Evolutionary conservation across 2,797 vertebrate genomes (phyloP).

Genomic region (Danio albolineatus): DNA sequence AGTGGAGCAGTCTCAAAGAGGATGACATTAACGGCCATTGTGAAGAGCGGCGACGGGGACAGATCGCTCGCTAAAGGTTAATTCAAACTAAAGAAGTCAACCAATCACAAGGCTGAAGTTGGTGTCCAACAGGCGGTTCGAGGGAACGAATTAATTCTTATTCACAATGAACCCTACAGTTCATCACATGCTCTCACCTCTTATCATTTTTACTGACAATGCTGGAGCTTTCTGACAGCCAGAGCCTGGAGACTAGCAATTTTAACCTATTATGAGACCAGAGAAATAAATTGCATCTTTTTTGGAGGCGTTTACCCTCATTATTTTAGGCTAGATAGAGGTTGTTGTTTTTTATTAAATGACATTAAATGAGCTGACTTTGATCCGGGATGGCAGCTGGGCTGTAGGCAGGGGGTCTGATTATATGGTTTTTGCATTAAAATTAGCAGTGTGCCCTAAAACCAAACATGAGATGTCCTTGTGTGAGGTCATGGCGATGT

Average conservation of each 20-base stretch:
- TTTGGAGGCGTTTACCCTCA: slow-evolving; percentile 19
- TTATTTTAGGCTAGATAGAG: slow-evolving; percentile 28
- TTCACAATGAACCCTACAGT: slow-evolving; percentile 19
- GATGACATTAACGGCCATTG: slow-evolving; percentile 35
- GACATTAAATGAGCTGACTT: slow-evolving; percentile 39
- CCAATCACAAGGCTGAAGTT: slow-evolving; percentile 32
- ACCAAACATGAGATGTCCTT: not conserved
- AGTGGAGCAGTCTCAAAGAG: not conserved
- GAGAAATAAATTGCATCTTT: slow-evolving; percentile 21
- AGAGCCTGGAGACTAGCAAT: not conserved
- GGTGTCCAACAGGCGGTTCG: slow-evolving; percentile 23
- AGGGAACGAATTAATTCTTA: slow-evolving; percentile 22
- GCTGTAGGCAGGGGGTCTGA: slow-evolving; percentile 10
- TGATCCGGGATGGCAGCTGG: slow-evolving; percentile 30
- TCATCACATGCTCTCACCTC: slow-evolving; percentile 22
- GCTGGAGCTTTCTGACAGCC: not conserved
- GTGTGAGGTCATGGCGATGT: slow-evolving; percentile 9
- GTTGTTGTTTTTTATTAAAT: slow-evolving; percentile 36
- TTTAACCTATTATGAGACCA: slow-evolving; percentile 24
- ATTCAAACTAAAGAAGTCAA: slow-evolving; percentile 38
- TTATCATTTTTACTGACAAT: slow-evolving; percentile 20
- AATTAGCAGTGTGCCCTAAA: slow-evolving; percentile 21
- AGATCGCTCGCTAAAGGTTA: slow-evolving; percentile 41
- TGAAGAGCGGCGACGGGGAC: slow-evolving; percentile 18
- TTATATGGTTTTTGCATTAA: slow-evolving; percentile 26